phyloP scores from a whole-genome alignment of 1,140 invertebrate species.

The Mactra quadrangularis region DNA sequence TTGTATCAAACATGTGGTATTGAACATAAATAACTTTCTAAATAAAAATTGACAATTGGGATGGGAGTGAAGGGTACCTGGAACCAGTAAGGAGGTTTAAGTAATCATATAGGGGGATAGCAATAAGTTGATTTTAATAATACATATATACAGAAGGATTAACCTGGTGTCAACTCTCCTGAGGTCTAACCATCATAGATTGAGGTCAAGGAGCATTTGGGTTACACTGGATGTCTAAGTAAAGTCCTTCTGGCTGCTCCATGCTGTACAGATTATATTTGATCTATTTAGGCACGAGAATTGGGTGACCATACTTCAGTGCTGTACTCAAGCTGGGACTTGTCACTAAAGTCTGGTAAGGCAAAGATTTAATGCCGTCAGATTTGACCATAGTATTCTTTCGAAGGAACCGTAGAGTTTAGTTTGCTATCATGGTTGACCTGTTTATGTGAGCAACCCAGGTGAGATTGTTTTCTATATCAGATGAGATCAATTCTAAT shows the following conservation, averaged over 20 bases:
- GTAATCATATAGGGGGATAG: too few species aligned
- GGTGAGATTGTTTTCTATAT: not conserved
- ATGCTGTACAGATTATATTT: not conserved
- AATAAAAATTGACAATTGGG: too few species aligned
- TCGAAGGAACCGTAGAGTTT: constrained; percentile 1
- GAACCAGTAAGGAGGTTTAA: too few species aligned
- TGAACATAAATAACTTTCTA: too few species aligned
- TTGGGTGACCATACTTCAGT: constrained; percentile 23
- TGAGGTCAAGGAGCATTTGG: not conserved
- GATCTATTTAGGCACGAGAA: constrained; percentile 1
- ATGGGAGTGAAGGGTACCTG: too few species aligned
- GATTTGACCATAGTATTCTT: constrained; percentile 27
- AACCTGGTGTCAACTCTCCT: not conserved
- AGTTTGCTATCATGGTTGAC: constrained; percentile 12
- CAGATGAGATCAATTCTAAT: not conserved
- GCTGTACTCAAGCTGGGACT: constrained; percentile 15
- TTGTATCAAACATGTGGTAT: too few species aligned
- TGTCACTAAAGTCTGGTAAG: constrained; percentile 14
- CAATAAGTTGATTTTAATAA: too few species aligned
- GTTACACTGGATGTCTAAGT: not conserved
- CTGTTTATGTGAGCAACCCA: constrained; percentile 45
- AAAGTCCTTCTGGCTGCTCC: constrained; percentile 7
- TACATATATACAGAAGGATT: constrained; percentile 28
- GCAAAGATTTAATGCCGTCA: not conserved
- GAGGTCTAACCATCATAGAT: not conserved